Conservation (phyloP, 2,113 vertebrate genomes). For the Stigmatopora nigra region DNA sequence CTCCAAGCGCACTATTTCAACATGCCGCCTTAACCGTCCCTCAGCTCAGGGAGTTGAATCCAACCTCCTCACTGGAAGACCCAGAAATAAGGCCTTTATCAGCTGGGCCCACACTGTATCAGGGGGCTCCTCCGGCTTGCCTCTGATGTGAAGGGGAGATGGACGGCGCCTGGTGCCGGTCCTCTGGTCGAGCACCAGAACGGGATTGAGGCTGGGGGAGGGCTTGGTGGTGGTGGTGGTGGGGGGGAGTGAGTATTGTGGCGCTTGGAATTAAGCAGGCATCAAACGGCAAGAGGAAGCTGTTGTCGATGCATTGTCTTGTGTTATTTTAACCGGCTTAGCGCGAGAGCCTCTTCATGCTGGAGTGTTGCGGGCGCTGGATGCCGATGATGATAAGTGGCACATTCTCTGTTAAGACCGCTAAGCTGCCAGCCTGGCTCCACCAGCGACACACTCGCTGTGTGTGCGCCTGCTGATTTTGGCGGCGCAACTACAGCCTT, state of each 20-base stretch:
- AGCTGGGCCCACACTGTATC: conserved; percentile 70
- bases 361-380: conserved; percentile 66
- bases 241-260: too few species aligned
- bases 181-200: conserved; percentile 70
- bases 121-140: conserved; percentile 64
- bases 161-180: conserved; percentile 64
- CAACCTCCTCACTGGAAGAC: conserved; percentile 65
- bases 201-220: conserved; percentile 58
- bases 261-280: conserved; percentile 70
- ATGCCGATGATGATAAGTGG: conserved; percentile 69
- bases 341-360: conserved; percentile 69
- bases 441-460: conserved; percentile 44
- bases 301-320: conserved; percentile 68
- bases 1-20: conserved; percentile 51
- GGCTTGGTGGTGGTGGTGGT: neutral
- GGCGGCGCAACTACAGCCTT: conserved; percentile 65
- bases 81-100: conserved; percentile 74
- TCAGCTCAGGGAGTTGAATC: conserved; percentile 64
- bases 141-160: conserved; percentile 72
- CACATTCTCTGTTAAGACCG: conserved; percentile 69
- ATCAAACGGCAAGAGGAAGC: conserved; percentile 70
- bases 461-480: conserved; percentile 54
- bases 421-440: conserved; percentile 67
- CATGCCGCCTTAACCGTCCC: conserved; percentile 55
- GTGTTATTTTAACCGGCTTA: conserved; percentile 72